Evolutionary conservation across 2,888 invertebrate species (phyloP), one percentile per base, ranked within the genome.

Genomic region (Xanthorhoe designata): DNA sequence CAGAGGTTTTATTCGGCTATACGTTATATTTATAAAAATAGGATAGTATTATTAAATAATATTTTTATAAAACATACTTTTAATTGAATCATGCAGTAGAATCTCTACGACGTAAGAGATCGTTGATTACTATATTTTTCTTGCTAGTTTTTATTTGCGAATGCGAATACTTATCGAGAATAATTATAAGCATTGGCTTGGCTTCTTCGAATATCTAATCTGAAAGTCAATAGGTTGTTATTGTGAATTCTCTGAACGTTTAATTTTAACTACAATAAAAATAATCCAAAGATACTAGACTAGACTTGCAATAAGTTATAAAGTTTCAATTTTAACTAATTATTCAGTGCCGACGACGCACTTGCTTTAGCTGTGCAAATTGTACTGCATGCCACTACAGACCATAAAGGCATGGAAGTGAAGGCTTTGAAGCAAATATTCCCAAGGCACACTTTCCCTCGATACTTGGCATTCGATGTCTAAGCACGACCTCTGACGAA

Each of bases 401-500:
- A 24, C 24, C 24, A n/a, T n/a, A 24, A 5, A 24, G 24, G 2
- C 24, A 24, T 24, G 35, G 35, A 4, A 38, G 13, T 38, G 2
- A 3, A 38, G 7, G 38, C 38, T 2, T 10, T 38, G 13, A 38
- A 38, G 13, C 9, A 38, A 38, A 38, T 1, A 10, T 10, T 38
- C 38, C 10, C 13, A 42, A 13, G 13, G 13, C 38, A 42, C 42
- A 59, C 62, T 45, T 57, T 18, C 18, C 58, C 56, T 64, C 54
- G 61, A 65, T 61, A 65, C 62, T 63, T 63, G 63, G 52, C 45
- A 60, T 63, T 73, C 68, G 73, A 74, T 71, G 73, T 75, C 74
- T 74, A 73, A 75, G 71, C 75, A 73, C 70, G 66, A 73, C 75
- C 65, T 73, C 69, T 73, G 67, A 66, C 58, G 72, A 74, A 72